A percentile compares a stretch with the other conserved stretches of the same genome.
Conservation (phyloP, 2,797 vertebrate genomes). For the Gymnodraco acuticeps region DNA sequence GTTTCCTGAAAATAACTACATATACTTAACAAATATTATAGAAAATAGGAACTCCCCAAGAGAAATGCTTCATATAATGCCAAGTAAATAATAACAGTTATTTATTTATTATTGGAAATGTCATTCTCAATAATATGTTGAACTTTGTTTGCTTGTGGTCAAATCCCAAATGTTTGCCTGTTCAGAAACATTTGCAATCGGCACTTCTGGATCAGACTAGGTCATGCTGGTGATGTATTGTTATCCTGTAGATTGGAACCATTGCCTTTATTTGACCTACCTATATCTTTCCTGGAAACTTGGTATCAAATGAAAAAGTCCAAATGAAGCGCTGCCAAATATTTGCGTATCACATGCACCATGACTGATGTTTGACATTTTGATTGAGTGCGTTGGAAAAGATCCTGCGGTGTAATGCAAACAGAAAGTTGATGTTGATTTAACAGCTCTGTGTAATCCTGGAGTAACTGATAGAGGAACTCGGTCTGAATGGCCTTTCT, state of each 20-base stretch:
- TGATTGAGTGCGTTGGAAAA: background rate
- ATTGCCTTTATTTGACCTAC: background rate
- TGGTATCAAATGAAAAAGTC: background rate
- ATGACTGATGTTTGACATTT: background rate
- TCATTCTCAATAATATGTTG: too few species aligned
- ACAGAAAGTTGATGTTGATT: background rate
- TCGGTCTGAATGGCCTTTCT: constrained; percentile 34
- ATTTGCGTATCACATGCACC: background rate
- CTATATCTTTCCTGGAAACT: background rate
- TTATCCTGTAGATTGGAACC: background rate
- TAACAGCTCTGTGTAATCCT: constrained; percentile 11
- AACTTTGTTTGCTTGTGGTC: too few species aligned
- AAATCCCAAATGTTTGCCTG: too few species aligned
- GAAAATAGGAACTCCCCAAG: too few species aligned
- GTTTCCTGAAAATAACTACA: background rate
- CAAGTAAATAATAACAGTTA: too few species aligned
- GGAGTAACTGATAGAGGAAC: constrained; percentile 32
- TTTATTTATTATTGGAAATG: too few species aligned
- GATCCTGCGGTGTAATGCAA: background rate
- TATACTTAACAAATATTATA: too few species aligned
- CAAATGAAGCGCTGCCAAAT: background rate
- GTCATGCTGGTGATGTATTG: background rate
- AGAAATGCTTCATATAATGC: too few species aligned
- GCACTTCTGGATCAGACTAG: too few species aligned
- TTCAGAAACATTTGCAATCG: too few species aligned